Conservation (phyloP, 2,797 vertebrate species). For the Typhlichthys subterraneus region DNA sequence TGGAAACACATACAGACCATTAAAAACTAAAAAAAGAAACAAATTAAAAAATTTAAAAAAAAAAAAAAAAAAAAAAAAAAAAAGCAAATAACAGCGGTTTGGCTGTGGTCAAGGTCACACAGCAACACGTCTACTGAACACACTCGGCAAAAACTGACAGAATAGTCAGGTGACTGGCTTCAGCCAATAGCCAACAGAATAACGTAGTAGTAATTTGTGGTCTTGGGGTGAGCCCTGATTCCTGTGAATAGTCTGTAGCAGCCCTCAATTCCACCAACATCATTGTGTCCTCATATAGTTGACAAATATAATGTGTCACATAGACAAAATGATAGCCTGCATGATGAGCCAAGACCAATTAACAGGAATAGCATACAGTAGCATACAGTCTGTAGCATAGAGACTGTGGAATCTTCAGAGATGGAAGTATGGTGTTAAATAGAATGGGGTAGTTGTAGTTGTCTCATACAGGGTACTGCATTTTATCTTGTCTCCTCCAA, state of each 20-base stretch:
- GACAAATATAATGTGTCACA: conserved; percentile 52
- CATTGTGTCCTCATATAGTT: conserved; percentile 61
- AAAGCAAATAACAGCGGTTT: conserved; percentile 18
- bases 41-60: too few species aligned
- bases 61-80: conserved; percentile 10
- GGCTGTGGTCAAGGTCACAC: conserved; percentile 24
- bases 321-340: conserved; percentile 29
- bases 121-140: conserved; percentile 12
- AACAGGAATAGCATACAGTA: neutral
- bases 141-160: conserved; percentile 14
- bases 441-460: too few species aligned
- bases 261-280: conserved; percentile 63
- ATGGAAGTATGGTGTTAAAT: too few species aligned
- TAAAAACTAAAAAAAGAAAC: conserved; percentile 7
- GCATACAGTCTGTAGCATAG: conserved; percentile 5
- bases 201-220: conserved; percentile 59
- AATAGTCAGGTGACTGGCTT: conserved; percentile 54
- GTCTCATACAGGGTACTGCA: too few species aligned
- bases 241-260: conserved; percentile 37
- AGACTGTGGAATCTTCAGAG: conserved; percentile 1
- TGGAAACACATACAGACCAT: conserved; percentile 21
- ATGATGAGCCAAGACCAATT: conserved; percentile 16
- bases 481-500: too few species aligned
- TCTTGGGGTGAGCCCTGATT: conserved; percentile 47
- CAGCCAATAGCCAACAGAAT: conserved; percentile 38